A percentile compares a stretch with the other conserved stretches of the same genome.
These are phyloP conservation scores for Lycodopsis pacificus DNA, from an alignment of 2,797 vertebrate species.

Conservation along the genomic window DNA sequence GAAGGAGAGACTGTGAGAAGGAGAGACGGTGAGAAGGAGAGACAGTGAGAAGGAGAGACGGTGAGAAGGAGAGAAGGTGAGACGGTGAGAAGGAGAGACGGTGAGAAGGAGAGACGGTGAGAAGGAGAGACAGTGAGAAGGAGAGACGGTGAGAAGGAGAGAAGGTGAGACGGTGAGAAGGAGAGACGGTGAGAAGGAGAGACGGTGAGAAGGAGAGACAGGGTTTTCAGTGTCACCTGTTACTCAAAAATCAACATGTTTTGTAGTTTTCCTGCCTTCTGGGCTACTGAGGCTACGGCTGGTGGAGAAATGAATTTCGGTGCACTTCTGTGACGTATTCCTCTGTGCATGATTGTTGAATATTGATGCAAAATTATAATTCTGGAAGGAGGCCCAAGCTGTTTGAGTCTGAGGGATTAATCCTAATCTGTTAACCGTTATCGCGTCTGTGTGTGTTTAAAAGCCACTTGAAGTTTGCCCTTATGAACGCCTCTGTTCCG, in stretches of 20 bases:
- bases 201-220: not conserved
- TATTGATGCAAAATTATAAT: constrained; percentile 18
- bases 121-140: not conserved
- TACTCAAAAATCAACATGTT: constrained; percentile 7
- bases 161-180: not conserved
- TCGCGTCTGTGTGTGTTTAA: constrained; percentile 10
- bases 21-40: not conserved
- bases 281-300: not conserved
- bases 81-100: not conserved
- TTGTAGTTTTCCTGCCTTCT: constrained; percentile 26
- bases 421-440: constrained; percentile 18
- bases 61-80: not conserved
- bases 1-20: too few species aligned
- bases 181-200: not conserved
- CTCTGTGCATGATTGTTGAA: constrained; percentile 12
- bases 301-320: constrained; percentile 14
- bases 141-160: not conserved
- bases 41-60: too few species aligned
- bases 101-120: too few species aligned
- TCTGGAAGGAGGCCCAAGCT: not conserved
- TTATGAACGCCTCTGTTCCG: constrained; percentile 7
- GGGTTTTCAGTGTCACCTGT: not conserved
- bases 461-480: constrained; percentile 5
- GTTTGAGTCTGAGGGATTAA: constrained; percentile 7
- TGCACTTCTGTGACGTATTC: not conserved